Evolutionary conservation across 1,140 invertebrate genomes (phyloP).

Genomic region (Leptonema lineaticorne): DNA sequence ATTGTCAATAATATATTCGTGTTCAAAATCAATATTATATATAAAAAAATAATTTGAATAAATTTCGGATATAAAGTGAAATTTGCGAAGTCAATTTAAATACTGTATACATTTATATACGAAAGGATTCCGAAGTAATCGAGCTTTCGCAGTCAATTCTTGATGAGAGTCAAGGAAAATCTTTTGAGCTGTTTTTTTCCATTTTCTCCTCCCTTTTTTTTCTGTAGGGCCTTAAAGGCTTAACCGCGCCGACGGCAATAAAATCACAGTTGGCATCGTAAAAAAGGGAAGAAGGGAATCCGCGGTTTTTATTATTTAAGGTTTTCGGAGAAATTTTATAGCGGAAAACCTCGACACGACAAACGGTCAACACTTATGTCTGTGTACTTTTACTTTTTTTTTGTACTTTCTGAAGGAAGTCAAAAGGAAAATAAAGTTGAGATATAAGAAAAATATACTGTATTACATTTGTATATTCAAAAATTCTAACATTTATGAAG

Average conservation of each 20-base stretch:
- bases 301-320: conserved; percentile 10
- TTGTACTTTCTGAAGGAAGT: too few relatives aligned
- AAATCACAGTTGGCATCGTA: conserved; percentile 2
- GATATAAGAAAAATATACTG: too few relatives aligned
- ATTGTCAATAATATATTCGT: too few relatives aligned
- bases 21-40: too few relatives aligned
- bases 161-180: not conserved
- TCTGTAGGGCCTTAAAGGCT: not conserved
- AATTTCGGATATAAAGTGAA: not conserved
- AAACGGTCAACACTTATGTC: not conserved
- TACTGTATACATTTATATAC: too few relatives aligned
- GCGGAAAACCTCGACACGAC: conserved; percentile 3
- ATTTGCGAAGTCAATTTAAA: too few relatives aligned
- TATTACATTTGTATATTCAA: too few relatives aligned
- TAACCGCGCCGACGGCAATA: conserved; percentile 12
- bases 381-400: too few relatives aligned
- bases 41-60: not conserved
- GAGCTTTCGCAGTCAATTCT: not conserved
- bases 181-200: too few relatives aligned
- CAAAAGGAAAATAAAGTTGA: not conserved
- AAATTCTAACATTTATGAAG: too few relatives aligned
- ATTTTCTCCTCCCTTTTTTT: too few relatives aligned
- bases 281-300: conserved; percentile 7
- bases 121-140: not conserved
- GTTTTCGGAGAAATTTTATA: conserved; percentile 7